Evolutionary conservation across 2,888 invertebrate genomes (phyloP), one percentile per base, ranked within the genome.

Genomic region (Pegoplata infirma): DNA sequence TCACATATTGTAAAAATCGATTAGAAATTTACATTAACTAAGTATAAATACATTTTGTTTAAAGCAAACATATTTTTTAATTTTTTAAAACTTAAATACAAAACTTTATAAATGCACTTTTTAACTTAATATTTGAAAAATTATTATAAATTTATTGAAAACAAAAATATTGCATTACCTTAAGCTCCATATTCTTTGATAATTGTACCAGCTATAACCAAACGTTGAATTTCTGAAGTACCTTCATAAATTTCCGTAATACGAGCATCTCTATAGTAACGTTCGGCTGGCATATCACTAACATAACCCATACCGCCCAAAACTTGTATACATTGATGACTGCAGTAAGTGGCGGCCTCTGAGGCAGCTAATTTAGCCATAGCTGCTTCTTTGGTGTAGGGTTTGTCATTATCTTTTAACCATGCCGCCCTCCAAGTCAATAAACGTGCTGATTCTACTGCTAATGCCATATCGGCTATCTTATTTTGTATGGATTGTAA

Each of bases 241-340:
- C 98, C 98, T 90, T 98, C 98, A 87, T 98, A 98, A 81, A 98
- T 98, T 90, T 98, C 98, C 0, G 98, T 98, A 82, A 98, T 98
- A 76, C 98, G 92, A 0, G 98, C 98, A 90, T 98, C 98, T 55
- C 98, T 91, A 89, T 98, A 98, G 89, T 97, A 94, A 71, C 98
- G 91, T 89, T 98, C 98, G 0, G 98, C 98, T 1, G 98, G 96
- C 98, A 98, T 92, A 86, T 98, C 98, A 0, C 95, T 92, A 0
- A 98, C 98, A 86, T 97, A 97, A 21, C 97, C 97, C 97, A 97
- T 97, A 21, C 97, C 97, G 44, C 97, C 97, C 14, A 97, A 64
- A 77, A 93, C 92, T 89, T 94, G 94, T 84, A 98, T 98, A 83
- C 96, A 94, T 89, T 98, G 96, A 91, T 98, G 98, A 5, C 97